A percentile compares a stretch with the other conserved stretches of the same genome.
Evolutionary conservation across 1,140 invertebrate species (phyloP).

Genomic region (Dendrolimus kikuchii): DNA sequence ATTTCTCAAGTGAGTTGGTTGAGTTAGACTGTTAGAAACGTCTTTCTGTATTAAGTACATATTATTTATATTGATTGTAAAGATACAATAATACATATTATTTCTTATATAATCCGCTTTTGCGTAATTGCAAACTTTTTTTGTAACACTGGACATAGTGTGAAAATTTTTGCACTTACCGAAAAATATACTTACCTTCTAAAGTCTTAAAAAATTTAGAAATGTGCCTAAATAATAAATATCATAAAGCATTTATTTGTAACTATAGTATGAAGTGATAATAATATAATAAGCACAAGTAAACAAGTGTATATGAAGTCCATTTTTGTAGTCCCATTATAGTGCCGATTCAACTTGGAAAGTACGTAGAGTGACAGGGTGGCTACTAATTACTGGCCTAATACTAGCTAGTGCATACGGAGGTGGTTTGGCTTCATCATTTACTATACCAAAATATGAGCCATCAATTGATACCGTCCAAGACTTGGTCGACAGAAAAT

Average conservation of each 20-base stretch:
- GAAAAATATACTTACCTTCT: too few species aligned
- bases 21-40: background rate
- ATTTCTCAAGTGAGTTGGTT: conserved; percentile 48
- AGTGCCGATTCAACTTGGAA: conserved; percentile 32
- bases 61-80: background rate
- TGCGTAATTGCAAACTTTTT: too few species aligned
- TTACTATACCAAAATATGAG: conserved; percentile 73
- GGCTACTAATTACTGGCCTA: conserved; percentile 62
- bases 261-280: background rate
- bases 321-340: conserved; percentile 32
- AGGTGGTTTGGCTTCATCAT: conserved; percentile 70
- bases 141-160: too few species aligned
- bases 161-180: too few species aligned
- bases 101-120: too few species aligned
- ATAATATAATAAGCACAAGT: background rate
- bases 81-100: background rate
- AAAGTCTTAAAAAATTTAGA: too few species aligned
- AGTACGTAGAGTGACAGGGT: conserved; percentile 47
- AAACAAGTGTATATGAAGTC: background rate
- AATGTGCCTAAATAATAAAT: too few species aligned
- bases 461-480: conserved; percentile 67
- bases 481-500: conserved; percentile 64
- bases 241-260: background rate
- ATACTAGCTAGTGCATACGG: conserved; percentile 71
- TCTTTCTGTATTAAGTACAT: background rate